phyloP scores from a whole-genome alignment of 2,797 vertebrate genomes.

The Bucorvus abyssinicus region DNA sequence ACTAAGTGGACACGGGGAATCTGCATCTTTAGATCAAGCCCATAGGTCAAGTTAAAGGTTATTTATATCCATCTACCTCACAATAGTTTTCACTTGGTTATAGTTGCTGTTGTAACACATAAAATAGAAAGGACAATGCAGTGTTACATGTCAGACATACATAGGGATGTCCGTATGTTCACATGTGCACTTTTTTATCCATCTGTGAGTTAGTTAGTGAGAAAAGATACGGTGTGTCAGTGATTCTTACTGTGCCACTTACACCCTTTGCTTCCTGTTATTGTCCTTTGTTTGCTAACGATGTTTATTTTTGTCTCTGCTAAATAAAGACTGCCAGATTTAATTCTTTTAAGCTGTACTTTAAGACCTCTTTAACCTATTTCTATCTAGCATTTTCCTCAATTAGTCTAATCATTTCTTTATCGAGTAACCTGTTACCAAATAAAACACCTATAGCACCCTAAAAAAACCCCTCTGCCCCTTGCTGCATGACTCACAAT shows the following conservation, averaged over 20 bases:
- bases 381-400: constrained; percentile 63
- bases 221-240: neutral
- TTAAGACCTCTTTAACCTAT: constrained; percentile 65
- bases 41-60: neutral
- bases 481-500: neutral
- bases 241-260: neutral
- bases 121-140: neutral
- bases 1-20: neutral
- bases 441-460: constrained; percentile 27
- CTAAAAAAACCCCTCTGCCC: neutral
- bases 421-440: constrained; percentile 36
- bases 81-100: neutral
- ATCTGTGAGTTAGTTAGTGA: neutral
- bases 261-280: constrained; percentile 41
- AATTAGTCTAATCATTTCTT: constrained; percentile 67
- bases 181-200: neutral
- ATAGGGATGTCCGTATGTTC: neutral
- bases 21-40: neutral
- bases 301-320: constrained; percentile 57
- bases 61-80: neutral
- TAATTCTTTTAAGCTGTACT: constrained; percentile 57
- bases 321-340: constrained; percentile 57
- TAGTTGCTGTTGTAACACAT: neutral
- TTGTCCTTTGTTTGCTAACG: constrained; percentile 50
- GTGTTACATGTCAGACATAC: neutral